Conservation (phyloP, 2,113 vertebrate species). For the Mirounga angustirostris region DNA sequence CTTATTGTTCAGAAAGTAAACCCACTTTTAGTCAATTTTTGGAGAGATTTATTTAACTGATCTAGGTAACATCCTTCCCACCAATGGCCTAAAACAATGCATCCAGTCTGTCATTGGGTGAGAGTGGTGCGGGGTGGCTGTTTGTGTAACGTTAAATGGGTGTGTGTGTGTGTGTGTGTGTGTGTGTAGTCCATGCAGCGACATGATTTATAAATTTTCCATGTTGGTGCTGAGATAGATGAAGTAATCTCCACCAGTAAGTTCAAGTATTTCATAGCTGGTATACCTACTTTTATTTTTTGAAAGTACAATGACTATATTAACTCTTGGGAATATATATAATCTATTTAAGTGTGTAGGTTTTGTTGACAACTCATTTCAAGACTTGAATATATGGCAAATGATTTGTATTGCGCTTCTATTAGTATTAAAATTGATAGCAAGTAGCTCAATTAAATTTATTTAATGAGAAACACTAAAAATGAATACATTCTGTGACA, state of each 20-base stretch:
- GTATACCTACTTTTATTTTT: neutral
- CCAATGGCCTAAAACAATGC: neutral
- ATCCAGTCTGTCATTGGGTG: neutral
- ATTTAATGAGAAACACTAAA: neutral
- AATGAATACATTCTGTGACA: neutral
- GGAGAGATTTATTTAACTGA: neutral
- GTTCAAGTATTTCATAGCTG: neutral
- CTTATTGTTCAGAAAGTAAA: neutral
- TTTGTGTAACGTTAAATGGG: fast-evolving
- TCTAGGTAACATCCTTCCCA: neutral
- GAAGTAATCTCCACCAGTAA: neutral
- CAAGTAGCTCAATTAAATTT: neutral
- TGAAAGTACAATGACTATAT: neutral
- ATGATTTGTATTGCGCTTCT: neutral
- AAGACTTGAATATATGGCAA: neutral
- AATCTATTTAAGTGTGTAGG: neutral
- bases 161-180: neutral
- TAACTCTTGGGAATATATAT: neutral
- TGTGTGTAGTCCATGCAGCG: neutral
- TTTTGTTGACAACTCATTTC: neutral
- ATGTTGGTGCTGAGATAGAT: neutral
- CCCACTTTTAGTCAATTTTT: neutral
- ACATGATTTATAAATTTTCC: neutral
- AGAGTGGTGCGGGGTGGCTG: fast-evolving
- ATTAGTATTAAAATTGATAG: neutral